Conservation (phyloP, 2,113 vertebrate species). For the Aix galericulata region DNA sequence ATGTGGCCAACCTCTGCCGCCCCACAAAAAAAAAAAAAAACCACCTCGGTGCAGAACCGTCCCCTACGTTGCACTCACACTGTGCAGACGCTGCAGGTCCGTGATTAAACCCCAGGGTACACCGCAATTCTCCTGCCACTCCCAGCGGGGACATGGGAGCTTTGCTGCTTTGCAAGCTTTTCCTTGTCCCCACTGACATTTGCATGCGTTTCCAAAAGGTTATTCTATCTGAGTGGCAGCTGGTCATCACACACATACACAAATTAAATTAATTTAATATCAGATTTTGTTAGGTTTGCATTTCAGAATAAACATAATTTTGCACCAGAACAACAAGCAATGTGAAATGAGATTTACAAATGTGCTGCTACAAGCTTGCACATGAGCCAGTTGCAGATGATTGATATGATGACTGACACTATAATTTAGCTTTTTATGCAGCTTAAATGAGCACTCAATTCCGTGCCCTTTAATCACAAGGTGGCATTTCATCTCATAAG, state of each 20-base stretch:
- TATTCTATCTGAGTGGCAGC: not conserved
- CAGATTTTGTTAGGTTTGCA: not conserved
- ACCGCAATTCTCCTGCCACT: not conserved
- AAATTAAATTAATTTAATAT: not conserved
- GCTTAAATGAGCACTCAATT: constrained; percentile 48
- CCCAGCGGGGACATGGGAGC: not conserved
- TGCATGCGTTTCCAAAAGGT: not conserved
- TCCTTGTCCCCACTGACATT: not conserved
- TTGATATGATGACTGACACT: constrained; percentile 18
- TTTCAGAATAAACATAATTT: not conserved
- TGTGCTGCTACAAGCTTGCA: not conserved
- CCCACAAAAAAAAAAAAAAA: not conserved
- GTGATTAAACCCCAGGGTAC: not conserved
- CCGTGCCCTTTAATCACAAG: constrained; percentile 38
- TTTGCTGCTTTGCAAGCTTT: not conserved
- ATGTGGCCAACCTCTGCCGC: not conserved
- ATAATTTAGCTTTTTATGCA: constrained; percentile 31
- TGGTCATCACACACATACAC: not conserved
- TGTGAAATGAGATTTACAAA: not conserved
- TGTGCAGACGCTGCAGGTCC: fast-evolving
- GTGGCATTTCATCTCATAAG: constrained; percentile 36
- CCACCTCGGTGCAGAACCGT: not conserved
- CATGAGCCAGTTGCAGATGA: constrained; percentile 28
- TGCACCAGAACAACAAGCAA: not conserved
- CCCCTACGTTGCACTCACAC: not conserved